Base-by-base conservation (phyloP, 2,888 invertebrate species). In the Mythimna impura region DNA sequence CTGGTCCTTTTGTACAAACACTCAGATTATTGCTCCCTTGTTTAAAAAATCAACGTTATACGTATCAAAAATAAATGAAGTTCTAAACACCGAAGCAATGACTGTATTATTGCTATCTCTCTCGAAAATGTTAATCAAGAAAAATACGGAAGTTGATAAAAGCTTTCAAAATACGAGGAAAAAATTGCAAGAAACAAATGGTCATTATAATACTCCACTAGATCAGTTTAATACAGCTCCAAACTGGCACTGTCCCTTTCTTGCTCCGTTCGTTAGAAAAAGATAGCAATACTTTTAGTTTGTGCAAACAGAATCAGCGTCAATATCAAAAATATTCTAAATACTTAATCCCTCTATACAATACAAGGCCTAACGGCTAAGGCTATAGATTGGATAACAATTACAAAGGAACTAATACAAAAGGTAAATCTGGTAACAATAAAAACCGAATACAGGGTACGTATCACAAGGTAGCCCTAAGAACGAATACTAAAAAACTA, bases 391-490 rank as follows among this genome's bases (percentile, higher is more conserved):
- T 64, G 63, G 36, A 64, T 64, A 79, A 71, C 61, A 74, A 66
- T 65, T 22, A 65, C 66, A 43, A 71, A 60, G 0, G 52, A 72
- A 73, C 72, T 58, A 52, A 83, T 68, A 76, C 60, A 61, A 58
- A 63, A 58, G 30, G 36, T 64, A 68, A 47, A 66, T 74, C 40
- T 22, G 22, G 9, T 69, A 77, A 54, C 66, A 61, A 64, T 72
- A 73, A 57, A 66, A 73, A 50, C 50, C 55, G 22, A 78, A 73
- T 73, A 78, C 50, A 67, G 34, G 47, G 30, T 78, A 69, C 52
- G 67, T 74, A 81, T 81, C 81, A 80, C 70, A 74, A 67, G 55
- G 20, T 70, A 62, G 71, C 34, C 34, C 50, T 72, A 36, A 73
- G 50, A 66, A 73, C 67, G 47, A 47, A 34, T 30, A 60, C 36